Percentiles rank a stretch among this genome's conserved stretches.
phyloP scores from a whole-genome alignment of 35 echinoderm and acorn worm species.

The Nesometra sesokonis region DNA sequence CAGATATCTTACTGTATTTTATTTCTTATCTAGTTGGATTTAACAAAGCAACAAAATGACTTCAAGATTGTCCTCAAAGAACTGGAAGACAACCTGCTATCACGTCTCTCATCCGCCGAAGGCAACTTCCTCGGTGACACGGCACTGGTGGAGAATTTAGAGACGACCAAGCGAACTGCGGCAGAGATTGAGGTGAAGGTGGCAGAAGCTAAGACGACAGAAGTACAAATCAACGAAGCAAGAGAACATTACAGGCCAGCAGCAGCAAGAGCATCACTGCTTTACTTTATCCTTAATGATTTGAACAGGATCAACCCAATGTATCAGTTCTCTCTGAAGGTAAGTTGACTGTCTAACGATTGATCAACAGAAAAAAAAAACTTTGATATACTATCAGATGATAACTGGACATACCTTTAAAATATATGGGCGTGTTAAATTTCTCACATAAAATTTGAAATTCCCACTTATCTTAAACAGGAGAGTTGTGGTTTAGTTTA shows the following conservation, averaged over 20 bases:
- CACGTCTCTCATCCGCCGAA: conserved; percentile 88
- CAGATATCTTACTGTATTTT: no score
- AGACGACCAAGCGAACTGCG: conserved; percentile 93
- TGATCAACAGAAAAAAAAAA: no score
- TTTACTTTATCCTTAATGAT: conserved; percentile 98
- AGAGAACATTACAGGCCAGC: conserved; percentile 85
- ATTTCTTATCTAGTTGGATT: conserved; percentile 28
- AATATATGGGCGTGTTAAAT: no score
- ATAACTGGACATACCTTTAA: no score
- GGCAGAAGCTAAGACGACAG: conserved; percentile 87
- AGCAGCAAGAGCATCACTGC: conserved; percentile 80
- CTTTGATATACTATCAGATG: no score
- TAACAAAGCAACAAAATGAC: conserved; percentile 97
- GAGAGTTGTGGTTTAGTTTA: no score
- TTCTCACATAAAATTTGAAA: no score
- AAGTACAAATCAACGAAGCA: conserved; percentile 96
- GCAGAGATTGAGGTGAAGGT: conserved; percentile 98
- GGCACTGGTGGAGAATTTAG: conserved; percentile 91
- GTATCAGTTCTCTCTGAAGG: conserved; percentile 99
- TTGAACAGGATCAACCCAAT: conserved; percentile 97
- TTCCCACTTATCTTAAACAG: no score
- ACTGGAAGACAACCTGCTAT: conserved; percentile 91
- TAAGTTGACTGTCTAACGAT: no score
- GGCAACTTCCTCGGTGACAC: conserved; percentile 99
- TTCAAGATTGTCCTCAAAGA: conserved; percentile 99